Evolutionary conservation across 2,113 vertebrate genomes (phyloP).

Genomic region (Planiliza haematocheilus): DNA sequence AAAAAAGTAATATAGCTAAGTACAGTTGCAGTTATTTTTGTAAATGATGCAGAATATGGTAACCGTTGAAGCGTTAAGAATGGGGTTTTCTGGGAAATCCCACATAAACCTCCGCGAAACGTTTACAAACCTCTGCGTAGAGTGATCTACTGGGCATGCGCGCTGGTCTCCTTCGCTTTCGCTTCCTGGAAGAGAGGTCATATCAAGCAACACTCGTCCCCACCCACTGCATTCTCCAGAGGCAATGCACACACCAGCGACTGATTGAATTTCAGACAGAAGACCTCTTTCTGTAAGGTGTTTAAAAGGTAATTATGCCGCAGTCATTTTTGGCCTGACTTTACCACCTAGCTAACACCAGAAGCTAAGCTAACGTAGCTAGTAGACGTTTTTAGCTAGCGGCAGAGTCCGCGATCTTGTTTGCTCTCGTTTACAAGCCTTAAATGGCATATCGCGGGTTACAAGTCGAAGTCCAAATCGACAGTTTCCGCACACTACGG

Average conservation of each 20-base stretch:
- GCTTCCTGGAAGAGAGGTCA: slow-evolving; percentile 59
- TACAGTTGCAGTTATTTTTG: too few species aligned
- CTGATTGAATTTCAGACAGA: not conserved
- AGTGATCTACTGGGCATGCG: not conserved
- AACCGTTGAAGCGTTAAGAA: too few species aligned
- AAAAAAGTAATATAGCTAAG: too few species aligned
- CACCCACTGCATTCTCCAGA: not conserved
- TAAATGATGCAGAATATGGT: too few species aligned
- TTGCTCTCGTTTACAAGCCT: not conserved
- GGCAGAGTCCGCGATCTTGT: not conserved
- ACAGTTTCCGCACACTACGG: not conserved
- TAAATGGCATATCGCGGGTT: not conserved
- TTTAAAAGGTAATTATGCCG: slow-evolving; percentile 23
- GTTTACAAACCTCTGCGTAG: too few species aligned
- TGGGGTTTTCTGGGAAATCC: too few species aligned
- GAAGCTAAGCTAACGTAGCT: slow-evolving; percentile 44
- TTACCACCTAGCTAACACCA: not conserved
- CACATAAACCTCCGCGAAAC: too few species aligned
- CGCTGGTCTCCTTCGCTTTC: not conserved
- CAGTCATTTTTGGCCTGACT: not conserved
- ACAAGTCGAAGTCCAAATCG: not conserved
- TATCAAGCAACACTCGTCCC: not conserved
- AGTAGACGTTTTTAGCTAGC: slow-evolving; percentile 20
- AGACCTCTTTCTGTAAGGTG: not conserved
- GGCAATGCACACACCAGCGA: not conserved